A percentile compares a stretch with the other conserved stretches of the same genome.
Evolutionary conservation across 2,797 vertebrate genomes (phyloP).

Genomic region (Coendou prehensilis): DNA sequence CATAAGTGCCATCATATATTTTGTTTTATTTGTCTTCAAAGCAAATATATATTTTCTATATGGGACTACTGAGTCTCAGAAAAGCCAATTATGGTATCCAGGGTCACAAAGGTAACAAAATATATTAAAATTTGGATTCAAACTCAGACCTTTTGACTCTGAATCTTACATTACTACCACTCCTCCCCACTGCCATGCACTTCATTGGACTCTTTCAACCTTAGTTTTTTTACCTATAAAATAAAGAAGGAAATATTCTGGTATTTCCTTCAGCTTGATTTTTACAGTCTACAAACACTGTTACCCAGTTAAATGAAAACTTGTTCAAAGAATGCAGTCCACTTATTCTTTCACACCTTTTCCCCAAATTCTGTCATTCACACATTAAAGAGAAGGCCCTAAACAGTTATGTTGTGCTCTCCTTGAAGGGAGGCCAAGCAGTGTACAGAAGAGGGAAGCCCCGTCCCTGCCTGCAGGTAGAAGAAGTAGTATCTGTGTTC

Average conservation of each 20-base stretch:
- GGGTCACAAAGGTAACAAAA: background rate
- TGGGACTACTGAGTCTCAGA: background rate
- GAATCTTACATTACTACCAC: background rate
- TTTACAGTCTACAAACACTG: background rate
- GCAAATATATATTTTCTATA: background rate
- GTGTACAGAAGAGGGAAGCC: background rate
- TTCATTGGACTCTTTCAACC: background rate
- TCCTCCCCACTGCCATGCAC: background rate
- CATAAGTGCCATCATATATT: background rate
- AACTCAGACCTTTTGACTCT: background rate
- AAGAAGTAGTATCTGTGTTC: background rate
- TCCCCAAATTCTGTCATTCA: background rate
- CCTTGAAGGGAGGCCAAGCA: background rate
- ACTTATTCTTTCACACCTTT: background rate
- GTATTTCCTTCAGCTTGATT: background rate
- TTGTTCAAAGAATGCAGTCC: background rate
- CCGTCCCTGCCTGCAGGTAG: too few species aligned
- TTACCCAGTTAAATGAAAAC: background rate
- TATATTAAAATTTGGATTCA: background rate
- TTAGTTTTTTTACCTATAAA: background rate
- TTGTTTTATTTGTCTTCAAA: background rate
- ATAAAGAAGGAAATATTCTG: background rate
- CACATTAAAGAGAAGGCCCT: background rate
- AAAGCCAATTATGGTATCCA: background rate
- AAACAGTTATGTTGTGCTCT: background rate